Evolutionary conservation across 2,113 vertebrate genomes (phyloP).

Genomic region (Jaculus jaculus): DNA sequence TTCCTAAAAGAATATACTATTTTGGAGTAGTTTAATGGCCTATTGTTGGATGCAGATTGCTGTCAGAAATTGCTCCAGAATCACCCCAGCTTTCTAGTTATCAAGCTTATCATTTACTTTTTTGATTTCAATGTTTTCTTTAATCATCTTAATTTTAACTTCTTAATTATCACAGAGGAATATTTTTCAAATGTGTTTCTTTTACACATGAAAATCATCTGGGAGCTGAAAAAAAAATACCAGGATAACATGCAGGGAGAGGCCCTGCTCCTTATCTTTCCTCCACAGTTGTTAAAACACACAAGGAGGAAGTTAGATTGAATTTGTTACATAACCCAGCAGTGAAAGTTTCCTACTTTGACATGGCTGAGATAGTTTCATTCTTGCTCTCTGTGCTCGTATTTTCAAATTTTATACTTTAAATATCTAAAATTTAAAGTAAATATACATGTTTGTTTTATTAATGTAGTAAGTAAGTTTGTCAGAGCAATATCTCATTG

Average conservation of each 20-base stretch:
- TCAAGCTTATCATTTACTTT: background rate
- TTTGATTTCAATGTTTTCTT: slow-evolving; percentile 27
- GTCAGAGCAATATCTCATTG: background rate
- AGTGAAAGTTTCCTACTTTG: slow-evolving; percentile 68
- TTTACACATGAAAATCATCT: slow-evolving; percentile 51
- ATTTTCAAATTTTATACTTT: slow-evolving; percentile 22
- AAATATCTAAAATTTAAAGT: background rate
- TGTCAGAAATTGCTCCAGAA: background rate
- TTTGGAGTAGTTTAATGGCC: background rate
- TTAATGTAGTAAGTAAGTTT: slow-evolving; percentile 1
- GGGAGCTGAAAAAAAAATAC: background rate
- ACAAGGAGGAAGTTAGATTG: slow-evolving; percentile 61
- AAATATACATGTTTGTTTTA: slow-evolving; percentile 2
- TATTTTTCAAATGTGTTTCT: slow-evolving; percentile 35
- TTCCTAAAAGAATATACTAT: background rate
- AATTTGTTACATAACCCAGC: slow-evolving; percentile 58
- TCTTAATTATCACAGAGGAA: slow-evolving; percentile 18
- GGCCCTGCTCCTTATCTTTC: slow-evolving; percentile 59
- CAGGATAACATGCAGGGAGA: background rate
- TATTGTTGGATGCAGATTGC: background rate
- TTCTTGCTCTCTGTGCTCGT: background rate
- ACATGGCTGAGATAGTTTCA: slow-evolving; percentile 21
- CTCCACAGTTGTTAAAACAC: slow-evolving; percentile 63
- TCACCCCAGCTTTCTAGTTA: background rate
- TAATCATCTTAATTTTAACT: slow-evolving; percentile 55